These are phyloP conservation scores for Drosophila varians DNA, from an alignment of 1,140 invertebrate genomes.

Conservation along the genomic window DNA sequence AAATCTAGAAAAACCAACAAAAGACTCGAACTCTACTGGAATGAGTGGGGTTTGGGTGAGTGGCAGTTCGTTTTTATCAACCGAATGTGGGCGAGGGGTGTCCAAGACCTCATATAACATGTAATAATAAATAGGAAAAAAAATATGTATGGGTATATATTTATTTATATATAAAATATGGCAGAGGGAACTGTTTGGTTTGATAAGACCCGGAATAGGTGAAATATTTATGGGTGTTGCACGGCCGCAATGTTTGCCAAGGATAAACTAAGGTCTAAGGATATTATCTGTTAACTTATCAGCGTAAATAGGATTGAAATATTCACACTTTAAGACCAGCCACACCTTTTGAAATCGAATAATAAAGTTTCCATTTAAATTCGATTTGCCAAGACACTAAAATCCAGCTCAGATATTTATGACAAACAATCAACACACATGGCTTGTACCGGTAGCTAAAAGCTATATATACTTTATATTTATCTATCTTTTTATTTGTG, in stretches of 20 bases:
- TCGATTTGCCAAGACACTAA: conserved; percentile 22
- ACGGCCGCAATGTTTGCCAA: conserved; percentile 35
- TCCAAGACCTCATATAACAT: conserved; percentile 32
- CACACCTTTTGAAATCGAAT: not conserved
- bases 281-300: conserved; percentile 10
- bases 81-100: conserved; percentile 21
- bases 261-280: conserved; percentile 37
- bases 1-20: conserved; percentile 81
- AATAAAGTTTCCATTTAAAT: not conserved
- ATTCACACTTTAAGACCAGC: no score
- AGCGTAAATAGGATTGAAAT: no score
- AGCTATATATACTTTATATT: conserved; percentile 1
- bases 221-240: conserved; percentile 11
- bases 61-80: conserved; percentile 49
- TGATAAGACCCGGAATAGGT: conserved; percentile 10
- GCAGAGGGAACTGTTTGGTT: conserved; percentile 15
- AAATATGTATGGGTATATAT: conserved; percentile 1
- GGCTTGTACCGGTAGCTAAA: conserved; percentile 12
- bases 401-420: conserved; percentile 42
- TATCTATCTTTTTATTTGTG: conserved; percentile 6
- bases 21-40: conserved; percentile 66
- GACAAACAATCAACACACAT: conserved; percentile 40
- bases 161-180: conserved; percentile 21
- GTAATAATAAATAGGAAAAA: conserved; percentile 58
- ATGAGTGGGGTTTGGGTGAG: conserved; percentile 44